Conservation (phyloP, 2,888 invertebrate genomes). For the Falcaria lacertinaria region DNA sequence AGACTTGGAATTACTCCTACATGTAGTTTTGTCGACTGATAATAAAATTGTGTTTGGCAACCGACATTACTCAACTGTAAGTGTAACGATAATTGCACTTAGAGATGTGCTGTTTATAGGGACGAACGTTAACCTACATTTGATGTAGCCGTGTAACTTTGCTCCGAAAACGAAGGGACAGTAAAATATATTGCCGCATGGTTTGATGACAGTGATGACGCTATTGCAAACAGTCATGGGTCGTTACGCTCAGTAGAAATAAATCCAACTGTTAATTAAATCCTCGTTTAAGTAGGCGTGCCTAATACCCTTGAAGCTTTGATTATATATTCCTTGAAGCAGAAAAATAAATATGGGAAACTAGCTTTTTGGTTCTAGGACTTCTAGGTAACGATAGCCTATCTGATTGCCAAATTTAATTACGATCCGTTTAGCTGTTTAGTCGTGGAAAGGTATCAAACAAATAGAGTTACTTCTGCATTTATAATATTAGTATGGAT, state of each 20-base stretch:
- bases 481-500: too few species aligned
- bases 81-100: constrained; percentile 3
- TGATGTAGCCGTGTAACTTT: constrained; percentile 5
- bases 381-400: too few species aligned
- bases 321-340: too few species aligned
- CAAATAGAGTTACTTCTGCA: too few species aligned
- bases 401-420: too few species aligned
- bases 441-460: too few species aligned
- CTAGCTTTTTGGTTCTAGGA: too few species aligned
- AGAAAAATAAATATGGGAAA: too few species aligned
- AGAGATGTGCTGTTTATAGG: constrained; percentile 12
- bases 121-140: constrained; percentile 10
- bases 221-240: neutral
- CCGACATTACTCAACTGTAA: constrained; percentile 16
- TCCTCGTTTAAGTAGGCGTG: neutral
- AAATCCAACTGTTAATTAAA: neutral
- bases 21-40: too few species aligned
- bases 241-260: neutral
- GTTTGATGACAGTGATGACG: neutral
- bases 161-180: neutral
- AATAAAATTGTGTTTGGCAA: constrained; percentile 28
- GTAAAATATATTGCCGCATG: neutral
- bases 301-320: neutral
- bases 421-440: too few species aligned
- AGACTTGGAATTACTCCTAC: too few species aligned